Percentiles rank a stretch among this genome's conserved stretches.
These are phyloP conservation scores for Corythornis leucogaster DNA, from an alignment of 2,797 vertebrate genomes.

Conservation along the genomic window DNA sequence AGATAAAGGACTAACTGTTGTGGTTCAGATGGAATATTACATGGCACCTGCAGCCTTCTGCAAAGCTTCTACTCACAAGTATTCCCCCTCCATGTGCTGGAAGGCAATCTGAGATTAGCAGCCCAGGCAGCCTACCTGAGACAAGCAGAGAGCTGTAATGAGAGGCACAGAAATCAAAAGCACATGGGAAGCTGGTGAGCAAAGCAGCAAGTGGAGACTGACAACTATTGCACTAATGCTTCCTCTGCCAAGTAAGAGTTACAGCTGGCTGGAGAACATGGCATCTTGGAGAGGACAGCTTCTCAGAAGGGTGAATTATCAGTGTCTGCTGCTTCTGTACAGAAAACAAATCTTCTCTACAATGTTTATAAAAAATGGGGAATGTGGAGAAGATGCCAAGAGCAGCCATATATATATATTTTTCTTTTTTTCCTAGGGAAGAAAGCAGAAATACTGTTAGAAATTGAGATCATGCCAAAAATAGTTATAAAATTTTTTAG, in stretches of 20 bases:
- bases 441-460: conserved; percentile 50
- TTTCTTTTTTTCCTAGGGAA: background rate
- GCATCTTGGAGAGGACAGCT: background rate
- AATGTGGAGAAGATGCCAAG: conserved; percentile 40
- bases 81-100: background rate
- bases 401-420: conserved; percentile 6
- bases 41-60: background rate
- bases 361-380: background rate
- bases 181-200: background rate
- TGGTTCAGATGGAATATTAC: background rate
- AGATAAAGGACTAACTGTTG: background rate
- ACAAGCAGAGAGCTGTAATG: background rate
- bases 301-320: background rate
- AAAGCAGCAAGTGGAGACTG: background rate
- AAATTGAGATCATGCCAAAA: conserved; percentile 38
- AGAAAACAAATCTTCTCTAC: background rate
- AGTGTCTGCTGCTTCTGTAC: background rate
- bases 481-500: conserved; percentile 52
- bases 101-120: background rate
- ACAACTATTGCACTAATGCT: background rate
- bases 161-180: background rate
- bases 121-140: background rate
- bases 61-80: background rate
- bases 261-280: background rate
- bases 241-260: background rate